A percentile compares a stretch with the other conserved stretches of the same genome.
Conservation (phyloP, 2,797 vertebrate species). For the Furcifer pardalis region DNA sequence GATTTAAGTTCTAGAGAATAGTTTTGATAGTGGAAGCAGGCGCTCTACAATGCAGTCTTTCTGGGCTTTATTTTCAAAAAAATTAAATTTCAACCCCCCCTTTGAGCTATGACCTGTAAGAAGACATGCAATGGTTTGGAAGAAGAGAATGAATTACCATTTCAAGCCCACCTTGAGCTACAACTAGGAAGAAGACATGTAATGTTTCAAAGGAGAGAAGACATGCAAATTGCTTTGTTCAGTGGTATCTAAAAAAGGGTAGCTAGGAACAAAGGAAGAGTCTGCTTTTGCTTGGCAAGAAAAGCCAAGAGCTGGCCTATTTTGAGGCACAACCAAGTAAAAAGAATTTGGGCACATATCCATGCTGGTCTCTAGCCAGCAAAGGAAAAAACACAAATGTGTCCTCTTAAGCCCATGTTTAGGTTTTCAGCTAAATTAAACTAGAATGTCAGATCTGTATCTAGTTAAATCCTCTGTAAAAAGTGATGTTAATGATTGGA, state of each 20-base stretch:
- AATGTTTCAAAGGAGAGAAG: background rate
- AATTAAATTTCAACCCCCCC: background rate
- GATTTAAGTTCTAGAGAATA: background rate
- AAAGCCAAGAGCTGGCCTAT: background rate
- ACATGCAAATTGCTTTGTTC: background rate
- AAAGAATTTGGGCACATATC: conserved; percentile 15
- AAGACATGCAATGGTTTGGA: background rate
- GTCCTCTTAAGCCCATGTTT: background rate
- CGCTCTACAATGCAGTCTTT: background rate
- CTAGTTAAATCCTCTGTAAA: background rate
- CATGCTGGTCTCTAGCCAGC: background rate
- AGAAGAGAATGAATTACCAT: background rate
- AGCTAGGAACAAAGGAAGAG: background rate
- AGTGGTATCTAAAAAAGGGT: background rate
- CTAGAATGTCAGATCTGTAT: background rate
- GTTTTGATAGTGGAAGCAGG: background rate
- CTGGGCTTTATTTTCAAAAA: background rate
- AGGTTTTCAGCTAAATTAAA: background rate
- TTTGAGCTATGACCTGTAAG: background rate
- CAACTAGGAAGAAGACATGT: background rate
- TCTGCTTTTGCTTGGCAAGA: background rate
- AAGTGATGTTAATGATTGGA: background rate
- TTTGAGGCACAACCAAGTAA: background rate
- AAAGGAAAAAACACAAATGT: background rate
- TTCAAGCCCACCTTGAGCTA: background rate